phyloP scores from a whole-genome alignment of 1,140 invertebrate species.

The Calliopsis andreniformis region DNA sequence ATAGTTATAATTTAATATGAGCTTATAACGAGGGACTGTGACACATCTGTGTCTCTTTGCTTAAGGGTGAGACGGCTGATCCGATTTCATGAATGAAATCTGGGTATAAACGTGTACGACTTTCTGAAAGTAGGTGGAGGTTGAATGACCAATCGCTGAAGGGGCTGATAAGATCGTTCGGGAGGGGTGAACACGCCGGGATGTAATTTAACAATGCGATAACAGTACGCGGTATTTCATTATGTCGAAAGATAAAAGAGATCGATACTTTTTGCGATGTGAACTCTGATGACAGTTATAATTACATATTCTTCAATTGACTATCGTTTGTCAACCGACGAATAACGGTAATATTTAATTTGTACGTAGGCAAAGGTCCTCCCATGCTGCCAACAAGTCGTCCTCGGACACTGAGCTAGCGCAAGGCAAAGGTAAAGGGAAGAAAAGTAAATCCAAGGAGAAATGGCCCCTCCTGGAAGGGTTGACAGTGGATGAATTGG shows the following conservation, averaged over 20 bases:
- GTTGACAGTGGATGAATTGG: conserved; percentile 82
- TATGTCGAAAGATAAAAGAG: conserved; percentile 10
- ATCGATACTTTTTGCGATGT: background rate
- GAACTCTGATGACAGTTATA: background rate
- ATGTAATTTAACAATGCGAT: conserved; percentile 17
- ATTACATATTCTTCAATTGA: conserved; percentile 10
- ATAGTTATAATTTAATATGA: no score
- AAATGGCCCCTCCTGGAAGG: conserved; percentile 80
- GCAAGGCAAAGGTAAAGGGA: conserved; percentile 65
- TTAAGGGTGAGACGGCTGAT: background rate
- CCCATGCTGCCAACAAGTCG: conserved; percentile 66
- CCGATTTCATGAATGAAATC: conserved; percentile 22
- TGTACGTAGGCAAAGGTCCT: conserved; percentile 63
- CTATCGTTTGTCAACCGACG: no score
- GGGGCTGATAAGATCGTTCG: conserved; percentile 4
- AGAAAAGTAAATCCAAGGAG: conserved; percentile 62
- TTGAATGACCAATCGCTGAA: conserved; percentile 17
- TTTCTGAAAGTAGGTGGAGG: conserved; percentile 1
- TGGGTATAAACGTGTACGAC: background rate
- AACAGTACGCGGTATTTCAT: conserved; percentile 15
- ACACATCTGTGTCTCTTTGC: no score
- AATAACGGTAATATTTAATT: no score
- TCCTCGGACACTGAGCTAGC: conserved; percentile 78
- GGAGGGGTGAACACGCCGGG: background rate
- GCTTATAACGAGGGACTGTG: no score